These are phyloP conservation scores for Poeciliopsis retropinna DNA, from an alignment of 2,113 vertebrate species.

Conservation along the genomic window DNA sequence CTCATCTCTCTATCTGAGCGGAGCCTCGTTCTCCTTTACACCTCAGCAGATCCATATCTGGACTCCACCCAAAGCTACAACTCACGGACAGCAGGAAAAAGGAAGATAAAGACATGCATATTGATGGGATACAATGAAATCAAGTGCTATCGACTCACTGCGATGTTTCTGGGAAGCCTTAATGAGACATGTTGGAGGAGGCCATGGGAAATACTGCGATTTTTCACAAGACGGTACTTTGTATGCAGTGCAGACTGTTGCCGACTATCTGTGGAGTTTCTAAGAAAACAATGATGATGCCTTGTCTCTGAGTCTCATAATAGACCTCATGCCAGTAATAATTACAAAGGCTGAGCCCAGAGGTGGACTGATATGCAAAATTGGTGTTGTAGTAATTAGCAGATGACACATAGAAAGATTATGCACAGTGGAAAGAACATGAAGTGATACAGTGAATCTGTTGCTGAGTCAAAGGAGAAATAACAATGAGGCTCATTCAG, in stretches of 20 bases:
- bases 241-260: constrained; percentile 43
- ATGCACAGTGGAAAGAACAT: constrained; percentile 42
- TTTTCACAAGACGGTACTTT: constrained; percentile 37
- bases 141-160: constrained; percentile 63
- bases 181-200: constrained; percentile 48
- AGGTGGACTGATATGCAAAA: constrained; percentile 58
- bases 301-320: constrained; percentile 51
- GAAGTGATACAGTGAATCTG: constrained; percentile 49
- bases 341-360: constrained; percentile 55
- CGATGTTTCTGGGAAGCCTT: constrained; percentile 45
- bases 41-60: constrained; percentile 70
- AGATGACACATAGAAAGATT: constrained; percentile 55
- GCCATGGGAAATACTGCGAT: constrained; percentile 61
- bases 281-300: constrained; percentile 23
- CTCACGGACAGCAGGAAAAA: constrained; percentile 41
- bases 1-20: constrained; percentile 57
- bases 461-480: constrained; percentile 23
- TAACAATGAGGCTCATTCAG: constrained; percentile 14
- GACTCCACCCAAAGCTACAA: constrained; percentile 56
- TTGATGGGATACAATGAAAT: constrained; percentile 62
- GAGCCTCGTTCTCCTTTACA: constrained; percentile 62
- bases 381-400: constrained; percentile 61
- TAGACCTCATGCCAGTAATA: constrained; percentile 53
- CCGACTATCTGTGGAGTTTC: constrained; percentile 40
- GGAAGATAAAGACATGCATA: constrained; percentile 54